Evolutionary conservation across 2,888 invertebrate genomes (phyloP).

Genomic region (Cistogaster globosa): DNA sequence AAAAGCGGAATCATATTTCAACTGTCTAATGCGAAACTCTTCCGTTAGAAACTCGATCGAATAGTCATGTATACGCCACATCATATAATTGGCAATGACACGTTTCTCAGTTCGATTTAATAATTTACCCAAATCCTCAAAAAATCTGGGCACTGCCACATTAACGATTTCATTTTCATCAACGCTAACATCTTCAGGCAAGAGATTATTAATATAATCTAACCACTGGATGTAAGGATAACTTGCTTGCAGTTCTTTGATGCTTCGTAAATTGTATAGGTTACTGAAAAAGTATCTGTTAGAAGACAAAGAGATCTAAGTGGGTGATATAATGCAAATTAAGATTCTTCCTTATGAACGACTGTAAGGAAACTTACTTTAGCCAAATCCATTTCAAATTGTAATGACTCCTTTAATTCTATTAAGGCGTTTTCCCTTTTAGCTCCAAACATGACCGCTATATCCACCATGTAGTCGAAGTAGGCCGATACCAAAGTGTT

Average conservation of each 20-base stretch:
- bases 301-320: slow-evolving; percentile 91
- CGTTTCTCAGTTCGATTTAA: slow-evolving; percentile 85
- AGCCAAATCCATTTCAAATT: slow-evolving; percentile 95
- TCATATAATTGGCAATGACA: slow-evolving; percentile 93
- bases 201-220: slow-evolving; percentile 91
- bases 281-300: slow-evolving; percentile 94
- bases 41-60: slow-evolving; percentile 92
- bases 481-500: slow-evolving; percentile 94
- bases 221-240: slow-evolving; percentile 86
- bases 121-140: slow-evolving; percentile 88
- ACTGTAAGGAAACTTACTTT: slow-evolving; percentile 87
- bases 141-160: slow-evolving; percentile 92
- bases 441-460: slow-evolving; percentile 93
- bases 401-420: slow-evolving; percentile 90
- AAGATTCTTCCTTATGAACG: not conserved
- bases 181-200: slow-evolving; percentile 87
- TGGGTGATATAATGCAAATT: not conserved
- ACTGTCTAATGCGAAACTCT: slow-evolving; percentile 89
- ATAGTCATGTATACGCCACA: slow-evolving; percentile 94
- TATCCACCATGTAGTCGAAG: slow-evolving; percentile 93
- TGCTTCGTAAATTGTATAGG: slow-evolving; percentile 94
- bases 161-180: slow-evolving; percentile 90
- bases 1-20: slow-evolving; percentile 91
- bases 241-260: slow-evolving; percentile 89
- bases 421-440: slow-evolving; percentile 86